Conservation (phyloP, 2,797 vertebrate genomes). For the Phataginus tricuspis region DNA sequence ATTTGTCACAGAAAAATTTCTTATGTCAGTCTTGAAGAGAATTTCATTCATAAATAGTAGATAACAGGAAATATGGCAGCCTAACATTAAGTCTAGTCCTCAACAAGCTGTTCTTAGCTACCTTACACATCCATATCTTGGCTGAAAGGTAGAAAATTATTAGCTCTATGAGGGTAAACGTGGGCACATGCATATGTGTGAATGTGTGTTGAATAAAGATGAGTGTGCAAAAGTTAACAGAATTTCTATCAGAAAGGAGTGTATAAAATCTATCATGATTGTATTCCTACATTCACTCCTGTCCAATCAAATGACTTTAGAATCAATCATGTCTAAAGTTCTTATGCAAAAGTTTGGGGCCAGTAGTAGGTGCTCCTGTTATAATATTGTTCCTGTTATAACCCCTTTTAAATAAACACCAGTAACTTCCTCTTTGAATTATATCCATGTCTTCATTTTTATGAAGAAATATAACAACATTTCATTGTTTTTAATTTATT, state of each 20-base stretch:
- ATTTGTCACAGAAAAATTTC: not conserved
- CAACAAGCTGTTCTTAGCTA: not conserved
- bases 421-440: not conserved
- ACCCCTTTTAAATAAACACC: constrained; percentile 7
- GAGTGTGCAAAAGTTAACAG: not conserved
- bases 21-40: not conserved
- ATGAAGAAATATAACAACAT: constrained; percentile 29
- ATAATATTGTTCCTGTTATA: not conserved
- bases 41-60: not conserved
- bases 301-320: not conserved
- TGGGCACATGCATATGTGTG: not conserved
- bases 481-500: constrained; percentile 54
- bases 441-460: constrained; percentile 3
- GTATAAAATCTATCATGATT: not conserved
- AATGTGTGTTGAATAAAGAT: not conserved
- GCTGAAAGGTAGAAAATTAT: not conserved
- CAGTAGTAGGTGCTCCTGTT: not conserved
- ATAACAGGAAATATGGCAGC: not conserved
- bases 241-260: not conserved
- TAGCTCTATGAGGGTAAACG: not conserved
- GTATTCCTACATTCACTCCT: not conserved
- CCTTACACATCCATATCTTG: not conserved
- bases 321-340: not conserved
- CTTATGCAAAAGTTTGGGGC: not conserved
- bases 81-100: not conserved